Percentiles rank a stretch among this genome's conserved stretches.
These are phyloP conservation scores for Eufriesea mexicana DNA, from an alignment of 1,140 invertebrate species.

Conservation along the genomic window DNA sequence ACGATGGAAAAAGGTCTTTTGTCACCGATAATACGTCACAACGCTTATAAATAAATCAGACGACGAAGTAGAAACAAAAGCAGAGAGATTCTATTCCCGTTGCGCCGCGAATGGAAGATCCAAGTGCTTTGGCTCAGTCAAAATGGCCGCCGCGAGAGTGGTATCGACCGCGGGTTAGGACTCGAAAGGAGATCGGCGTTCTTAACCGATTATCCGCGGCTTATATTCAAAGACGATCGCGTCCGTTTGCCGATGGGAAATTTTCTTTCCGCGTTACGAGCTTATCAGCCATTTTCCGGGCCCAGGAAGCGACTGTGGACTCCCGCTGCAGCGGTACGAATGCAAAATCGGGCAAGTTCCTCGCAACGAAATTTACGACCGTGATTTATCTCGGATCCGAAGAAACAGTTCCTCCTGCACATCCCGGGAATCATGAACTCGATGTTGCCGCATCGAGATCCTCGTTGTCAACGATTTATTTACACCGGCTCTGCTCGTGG, in stretches of 20 bases:
- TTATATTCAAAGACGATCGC: no score
- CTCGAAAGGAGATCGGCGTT: not conserved
- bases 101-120: not conserved
- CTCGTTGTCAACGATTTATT: slow-evolving; percentile 34
- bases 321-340: slow-evolving; percentile 14
- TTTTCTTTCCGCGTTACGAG: not conserved
- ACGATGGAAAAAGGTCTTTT: no score
- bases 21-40: no score
- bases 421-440: slow-evolving; percentile 45
- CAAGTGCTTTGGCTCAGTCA: not conserved
- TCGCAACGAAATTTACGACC: slow-evolving; percentile 5
- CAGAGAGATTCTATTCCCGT: not conserved
- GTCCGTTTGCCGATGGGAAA: not conserved
- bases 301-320: no score
- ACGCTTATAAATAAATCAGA: not conserved
- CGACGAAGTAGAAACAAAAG: not conserved
- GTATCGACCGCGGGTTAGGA: not conserved
- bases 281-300: not conserved
- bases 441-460: slow-evolving; percentile 6
- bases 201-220: not conserved
- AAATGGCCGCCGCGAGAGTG: not conserved
- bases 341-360: slow-evolving; percentile 42
- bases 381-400: slow-evolving; percentile 43
- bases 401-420: slow-evolving; percentile 44
- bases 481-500: not conserved